These are phyloP conservation scores for Pyrgus malvae DNA, from an alignment of 2,888 invertebrate species.

Conservation along the genomic window DNA sequence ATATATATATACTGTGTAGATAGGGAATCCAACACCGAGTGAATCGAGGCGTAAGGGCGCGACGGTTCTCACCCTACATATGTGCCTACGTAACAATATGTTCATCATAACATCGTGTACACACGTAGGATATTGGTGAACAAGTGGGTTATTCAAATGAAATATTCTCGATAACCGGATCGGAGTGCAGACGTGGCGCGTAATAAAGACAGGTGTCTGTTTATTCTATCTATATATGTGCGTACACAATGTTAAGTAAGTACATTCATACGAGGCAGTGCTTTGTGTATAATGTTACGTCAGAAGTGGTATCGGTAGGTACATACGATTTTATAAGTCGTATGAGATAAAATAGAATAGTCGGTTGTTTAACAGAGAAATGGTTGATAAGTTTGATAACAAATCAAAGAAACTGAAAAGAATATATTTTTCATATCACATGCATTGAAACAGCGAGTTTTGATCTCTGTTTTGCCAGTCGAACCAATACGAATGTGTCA, in stretches of 20 bases:
- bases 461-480: too few relatives aligned
- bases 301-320: neutral
- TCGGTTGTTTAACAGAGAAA: neutral
- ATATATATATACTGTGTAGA: slow-evolving; percentile 19
- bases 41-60: slow-evolving; percentile 39
- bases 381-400: too few relatives aligned
- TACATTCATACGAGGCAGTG: neutral
- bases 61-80: slow-evolving; percentile 46
- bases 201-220: slow-evolving; percentile 8
- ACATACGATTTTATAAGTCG: neutral
- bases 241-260: neutral
- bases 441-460: too few relatives aligned
- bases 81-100: slow-evolving; percentile 24
- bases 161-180: slow-evolving; percentile 14
- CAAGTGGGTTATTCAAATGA: slow-evolving; percentile 20
- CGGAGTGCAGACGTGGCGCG: slow-evolving; percentile 3
- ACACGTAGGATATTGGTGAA: neutral
- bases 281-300: slow-evolving; percentile 9
- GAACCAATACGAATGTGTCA: too few relatives aligned
- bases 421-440: too few relatives aligned
- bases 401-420: too few relatives aligned
- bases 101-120: slow-evolving; percentile 10
- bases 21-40: slow-evolving; percentile 50
- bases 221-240: neutral
- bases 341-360: neutral